Conservation (phyloP, 2,797 vertebrate genomes). For the Lacerta bilineata region DNA sequence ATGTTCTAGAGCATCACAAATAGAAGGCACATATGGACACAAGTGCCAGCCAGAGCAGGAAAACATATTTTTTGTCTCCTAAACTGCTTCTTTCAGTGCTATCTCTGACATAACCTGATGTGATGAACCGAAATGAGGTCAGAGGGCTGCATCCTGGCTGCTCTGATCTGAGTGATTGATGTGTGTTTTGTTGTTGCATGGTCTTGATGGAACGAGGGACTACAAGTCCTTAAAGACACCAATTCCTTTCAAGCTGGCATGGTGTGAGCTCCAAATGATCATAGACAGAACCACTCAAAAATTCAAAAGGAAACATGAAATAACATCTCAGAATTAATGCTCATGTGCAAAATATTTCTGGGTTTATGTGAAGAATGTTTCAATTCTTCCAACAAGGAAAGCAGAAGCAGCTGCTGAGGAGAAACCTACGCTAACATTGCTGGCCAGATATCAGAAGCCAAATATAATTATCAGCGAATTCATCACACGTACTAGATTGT, state of each 20-base stretch:
- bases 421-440: not conserved
- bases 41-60: not conserved
- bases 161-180: not conserved
- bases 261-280: not conserved
- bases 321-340: not conserved
- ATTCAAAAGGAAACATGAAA: not conserved
- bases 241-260: not conserved
- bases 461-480: not conserved
- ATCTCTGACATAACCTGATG: not conserved
- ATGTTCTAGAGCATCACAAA: not conserved
- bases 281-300: not conserved
- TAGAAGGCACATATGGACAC: not conserved
- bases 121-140: not conserved
- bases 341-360: not conserved
- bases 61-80: not conserved
- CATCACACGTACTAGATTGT: not conserved
- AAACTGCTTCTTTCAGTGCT: not conserved
- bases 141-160: not conserved
- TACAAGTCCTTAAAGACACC: not conserved
- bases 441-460: not conserved
- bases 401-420: not conserved
- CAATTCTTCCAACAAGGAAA: not conserved
- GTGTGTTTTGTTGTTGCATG: not conserved
- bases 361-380: not conserved
- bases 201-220: not conserved